A percentile compares a stretch with the other conserved stretches of the same genome.
These are phyloP conservation scores for Drosophila pseudotakahashii DNA, from an alignment of 2,888 invertebrate species.

Conservation along the genomic window DNA sequence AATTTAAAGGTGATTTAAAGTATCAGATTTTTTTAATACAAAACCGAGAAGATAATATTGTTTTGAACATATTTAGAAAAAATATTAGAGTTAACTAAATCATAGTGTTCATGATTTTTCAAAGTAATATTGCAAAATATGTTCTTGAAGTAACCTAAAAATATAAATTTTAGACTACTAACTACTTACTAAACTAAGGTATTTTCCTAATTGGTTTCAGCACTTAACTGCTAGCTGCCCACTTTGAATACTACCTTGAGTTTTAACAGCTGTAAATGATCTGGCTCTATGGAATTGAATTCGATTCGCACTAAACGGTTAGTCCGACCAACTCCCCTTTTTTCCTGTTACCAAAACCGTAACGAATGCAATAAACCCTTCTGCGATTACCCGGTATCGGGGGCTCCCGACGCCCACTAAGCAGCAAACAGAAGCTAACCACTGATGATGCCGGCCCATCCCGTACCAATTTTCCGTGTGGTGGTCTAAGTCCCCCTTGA, in stretches of 20 bases:
- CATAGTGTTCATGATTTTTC: no score
- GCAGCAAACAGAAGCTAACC: slow-evolving; percentile 40
- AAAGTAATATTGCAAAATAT: no score
- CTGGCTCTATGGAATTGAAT: background rate
- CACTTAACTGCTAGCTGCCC: background rate
- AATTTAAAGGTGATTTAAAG: no score
- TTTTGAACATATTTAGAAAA: no score
- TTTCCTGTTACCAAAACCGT: background rate
- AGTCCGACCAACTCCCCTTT: background rate
- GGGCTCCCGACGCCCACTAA: slow-evolving; percentile 13
- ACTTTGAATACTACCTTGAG: background rate
- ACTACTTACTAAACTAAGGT: no score
- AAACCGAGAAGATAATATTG: no score
- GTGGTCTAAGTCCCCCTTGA: slow-evolving; percentile 1
- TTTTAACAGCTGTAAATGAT: background rate
- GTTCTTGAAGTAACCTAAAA: no score
- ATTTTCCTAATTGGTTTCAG: no score
- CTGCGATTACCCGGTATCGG: slow-evolving; percentile 14
- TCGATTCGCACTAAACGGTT: background rate
- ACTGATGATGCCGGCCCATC: slow-evolving; percentile 6
- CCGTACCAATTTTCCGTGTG: slow-evolving; percentile 3
- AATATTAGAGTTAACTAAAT: no score
- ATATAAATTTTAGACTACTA: no score
- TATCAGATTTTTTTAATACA: no score
- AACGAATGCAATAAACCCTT: slow-evolving; percentile 1